These are phyloP conservation scores for Cebidichthys violaceus DNA, from an alignment of 2,113 vertebrate genomes.

Conservation along the genomic window DNA sequence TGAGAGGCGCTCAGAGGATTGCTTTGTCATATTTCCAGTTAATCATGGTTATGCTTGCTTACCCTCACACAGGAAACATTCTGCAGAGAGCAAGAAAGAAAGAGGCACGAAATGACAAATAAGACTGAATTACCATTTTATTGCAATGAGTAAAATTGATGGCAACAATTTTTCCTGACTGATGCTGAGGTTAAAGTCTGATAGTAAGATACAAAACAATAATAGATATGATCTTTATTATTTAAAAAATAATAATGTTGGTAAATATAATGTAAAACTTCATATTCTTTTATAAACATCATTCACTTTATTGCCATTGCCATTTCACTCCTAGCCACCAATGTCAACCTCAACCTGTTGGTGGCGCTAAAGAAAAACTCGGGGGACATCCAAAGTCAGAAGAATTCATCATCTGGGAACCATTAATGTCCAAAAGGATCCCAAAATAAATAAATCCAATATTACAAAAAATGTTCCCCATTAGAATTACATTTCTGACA, in stretches of 20 bases:
- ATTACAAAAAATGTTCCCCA: background rate
- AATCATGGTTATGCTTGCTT: constrained; percentile 61
- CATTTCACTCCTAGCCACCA: background rate
- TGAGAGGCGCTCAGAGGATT: constrained; percentile 54
- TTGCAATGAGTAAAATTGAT: constrained; percentile 58
- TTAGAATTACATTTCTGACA: background rate
- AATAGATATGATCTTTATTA: constrained; percentile 20
- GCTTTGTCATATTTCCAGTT: constrained; percentile 62
- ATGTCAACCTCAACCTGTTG: background rate
- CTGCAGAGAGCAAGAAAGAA: background rate
- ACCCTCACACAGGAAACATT: constrained; percentile 43
- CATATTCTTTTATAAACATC: background rate
- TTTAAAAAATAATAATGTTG: background rate
- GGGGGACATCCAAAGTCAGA: background rate
- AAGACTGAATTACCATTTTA: constrained; percentile 62
- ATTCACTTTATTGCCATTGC: background rate
- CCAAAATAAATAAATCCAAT: background rate
- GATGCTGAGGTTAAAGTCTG: constrained; percentile 46
- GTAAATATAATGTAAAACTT: background rate
- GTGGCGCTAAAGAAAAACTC: background rate
- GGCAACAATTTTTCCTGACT: constrained; percentile 43
- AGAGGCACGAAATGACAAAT: constrained; percentile 31
- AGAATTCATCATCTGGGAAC: background rate
- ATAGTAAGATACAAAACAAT: constrained; percentile 16
- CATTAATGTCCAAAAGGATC: background rate